Percentiles rank a stretch among this genome's conserved stretches.
Conservation (phyloP, 1,140 invertebrate species). For the Rhagoletis pomonella region DNA sequence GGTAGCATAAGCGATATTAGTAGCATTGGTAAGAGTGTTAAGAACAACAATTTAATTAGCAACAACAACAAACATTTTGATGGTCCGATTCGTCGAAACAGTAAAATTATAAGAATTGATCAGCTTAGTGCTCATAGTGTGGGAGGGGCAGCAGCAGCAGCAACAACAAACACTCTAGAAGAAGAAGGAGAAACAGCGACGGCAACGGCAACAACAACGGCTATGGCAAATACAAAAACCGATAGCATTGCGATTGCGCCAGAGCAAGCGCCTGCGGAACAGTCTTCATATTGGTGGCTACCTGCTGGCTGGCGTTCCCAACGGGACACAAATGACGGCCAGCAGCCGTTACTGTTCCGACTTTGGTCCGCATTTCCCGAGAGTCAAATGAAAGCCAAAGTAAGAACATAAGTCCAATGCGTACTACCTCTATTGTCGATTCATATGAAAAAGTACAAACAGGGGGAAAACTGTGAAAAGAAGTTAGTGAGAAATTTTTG, state of each 20-base stretch:
- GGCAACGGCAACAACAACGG: constrained; percentile 54
- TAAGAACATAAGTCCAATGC: neutral
- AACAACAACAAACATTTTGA: constrained; percentile 58
- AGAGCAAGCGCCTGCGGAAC: neutral
- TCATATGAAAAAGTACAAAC: neutral
- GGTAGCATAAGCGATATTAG: constrained; percentile 15
- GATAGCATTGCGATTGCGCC: neutral
- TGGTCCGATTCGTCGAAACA: constrained; percentile 71
- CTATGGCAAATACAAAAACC: constrained; percentile 43
- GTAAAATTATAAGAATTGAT: constrained; percentile 69
- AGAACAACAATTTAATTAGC: constrained; percentile 56
- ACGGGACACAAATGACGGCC: constrained; percentile 63
- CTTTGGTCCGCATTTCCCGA: constrained; percentile 61
- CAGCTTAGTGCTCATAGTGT: constrained; percentile 50
- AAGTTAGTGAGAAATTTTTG: neutral
- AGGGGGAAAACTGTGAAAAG: neutral
- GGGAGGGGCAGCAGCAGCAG: constrained; percentile 56
- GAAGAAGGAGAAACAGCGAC: constrained; percentile 49
- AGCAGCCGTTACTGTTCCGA: constrained; percentile 65
- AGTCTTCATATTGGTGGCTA: constrained; percentile 67
- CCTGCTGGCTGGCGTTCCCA: constrained; percentile 67
- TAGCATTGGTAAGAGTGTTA: neutral
- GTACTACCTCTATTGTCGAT: too few species aligned
- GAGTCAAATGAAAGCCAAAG: constrained; percentile 55
- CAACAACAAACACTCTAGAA: constrained; percentile 53